phyloP scores from a whole-genome alignment of 2,797 vertebrate genomes.

The Eupleurogrammus muticus region DNA sequence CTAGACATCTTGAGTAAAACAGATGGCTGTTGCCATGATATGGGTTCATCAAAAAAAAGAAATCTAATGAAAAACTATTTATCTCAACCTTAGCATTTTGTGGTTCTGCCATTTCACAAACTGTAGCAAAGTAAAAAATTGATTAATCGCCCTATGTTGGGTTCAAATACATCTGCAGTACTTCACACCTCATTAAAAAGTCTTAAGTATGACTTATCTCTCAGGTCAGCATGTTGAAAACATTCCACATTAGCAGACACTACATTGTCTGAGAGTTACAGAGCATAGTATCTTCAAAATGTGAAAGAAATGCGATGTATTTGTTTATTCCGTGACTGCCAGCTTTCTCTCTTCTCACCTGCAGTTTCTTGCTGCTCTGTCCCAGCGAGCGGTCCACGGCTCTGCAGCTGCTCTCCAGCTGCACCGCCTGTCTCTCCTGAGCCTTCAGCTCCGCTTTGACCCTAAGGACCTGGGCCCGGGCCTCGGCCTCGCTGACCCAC shows the following conservation, averaged over 20 bases:
- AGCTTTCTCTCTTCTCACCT: slow-evolving; percentile 86
- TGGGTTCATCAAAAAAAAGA: too few species aligned
- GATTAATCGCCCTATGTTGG: not conserved
- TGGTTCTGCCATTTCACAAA: too few species aligned
- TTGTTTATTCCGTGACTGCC: too few species aligned
- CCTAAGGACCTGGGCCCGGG: slow-evolving; percentile 91
- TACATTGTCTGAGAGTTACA: not conserved
- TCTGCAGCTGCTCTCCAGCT: slow-evolving; percentile 94
- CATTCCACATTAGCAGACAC: not conserved
- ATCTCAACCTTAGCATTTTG: too few species aligned
- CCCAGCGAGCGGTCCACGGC: slow-evolving; percentile 94
- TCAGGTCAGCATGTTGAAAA: not conserved
- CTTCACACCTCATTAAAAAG: not conserved
- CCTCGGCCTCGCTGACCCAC: slow-evolving; percentile 92
- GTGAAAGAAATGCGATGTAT: too few species aligned
- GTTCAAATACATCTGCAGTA: not conserved
- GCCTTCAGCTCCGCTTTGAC: slow-evolving; percentile 91
- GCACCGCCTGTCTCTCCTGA: slow-evolving; percentile 92
- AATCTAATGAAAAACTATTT: too few species aligned
- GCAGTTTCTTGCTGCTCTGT: slow-evolving; percentile 90
- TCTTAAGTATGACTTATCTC: not conserved
- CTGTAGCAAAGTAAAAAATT: too few species aligned
- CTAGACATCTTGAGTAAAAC: too few species aligned
- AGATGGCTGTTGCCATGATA: too few species aligned
- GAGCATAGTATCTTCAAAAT: not conserved